These are phyloP conservation scores for Athetis lepigone DNA, from an alignment of 2,888 invertebrate species.

Conservation along the genomic window DNA sequence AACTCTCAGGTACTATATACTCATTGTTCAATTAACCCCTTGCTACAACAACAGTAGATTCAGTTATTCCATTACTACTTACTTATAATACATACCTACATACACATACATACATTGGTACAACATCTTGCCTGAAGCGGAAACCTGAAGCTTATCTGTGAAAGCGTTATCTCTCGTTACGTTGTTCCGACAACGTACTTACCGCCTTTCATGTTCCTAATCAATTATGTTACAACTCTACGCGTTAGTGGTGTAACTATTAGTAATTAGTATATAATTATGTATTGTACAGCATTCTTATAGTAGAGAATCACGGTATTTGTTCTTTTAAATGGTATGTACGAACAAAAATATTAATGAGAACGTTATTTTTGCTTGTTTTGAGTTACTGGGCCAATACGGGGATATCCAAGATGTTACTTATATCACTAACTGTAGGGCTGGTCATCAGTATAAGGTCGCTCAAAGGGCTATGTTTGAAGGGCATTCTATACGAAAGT, in stretches of 20 bases:
- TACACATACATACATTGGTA: background rate
- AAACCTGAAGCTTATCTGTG: conserved; percentile 58
- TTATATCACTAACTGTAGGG: no score
- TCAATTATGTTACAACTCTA: conserved; percentile 57
- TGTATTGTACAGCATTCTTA: conserved; percentile 1
- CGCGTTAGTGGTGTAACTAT: conserved; percentile 38
- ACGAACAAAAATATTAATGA: background rate
- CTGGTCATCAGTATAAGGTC: no score
- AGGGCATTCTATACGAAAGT: no score
- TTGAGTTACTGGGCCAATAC: no score
- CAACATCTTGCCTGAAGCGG: conserved; percentile 34
- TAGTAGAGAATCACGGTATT: conserved; percentile 3
- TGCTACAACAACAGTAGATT: background rate
- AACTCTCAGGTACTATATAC: no score
- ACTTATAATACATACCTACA: conserved; percentile 21
- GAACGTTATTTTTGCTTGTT: no score
- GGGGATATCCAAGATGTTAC: no score
- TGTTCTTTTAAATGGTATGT: background rate
- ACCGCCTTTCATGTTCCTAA: conserved; percentile 59
- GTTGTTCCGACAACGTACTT: conserved; percentile 40
- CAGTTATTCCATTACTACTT: conserved; percentile 3
- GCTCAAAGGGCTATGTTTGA: no score
- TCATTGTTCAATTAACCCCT: no score
- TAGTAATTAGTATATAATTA: conserved; percentile 34
- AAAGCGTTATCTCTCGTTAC: conserved; percentile 52